phyloP scores from a whole-genome alignment of 1,140 invertebrate genomes.

The Macrocentrus cingulum region DNA sequence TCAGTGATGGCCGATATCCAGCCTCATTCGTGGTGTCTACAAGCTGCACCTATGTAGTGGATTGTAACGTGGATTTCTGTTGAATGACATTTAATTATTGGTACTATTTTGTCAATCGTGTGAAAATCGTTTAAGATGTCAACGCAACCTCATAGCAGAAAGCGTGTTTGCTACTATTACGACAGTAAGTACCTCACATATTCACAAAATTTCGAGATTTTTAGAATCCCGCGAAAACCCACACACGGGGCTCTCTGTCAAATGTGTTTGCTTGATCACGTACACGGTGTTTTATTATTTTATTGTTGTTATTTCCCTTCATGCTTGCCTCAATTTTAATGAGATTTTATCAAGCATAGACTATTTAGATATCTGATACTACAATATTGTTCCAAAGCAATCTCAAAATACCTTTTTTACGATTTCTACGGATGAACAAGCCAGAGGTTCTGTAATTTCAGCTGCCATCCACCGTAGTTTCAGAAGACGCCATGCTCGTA shows the following conservation, averaged over 20 bases:
- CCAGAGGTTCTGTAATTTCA: slow-evolving; percentile 37
- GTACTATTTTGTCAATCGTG: not conserved
- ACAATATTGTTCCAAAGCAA: no score
- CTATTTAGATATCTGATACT: no score
- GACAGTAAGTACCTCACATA: slow-evolving; percentile 81
- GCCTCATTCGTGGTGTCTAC: no score
- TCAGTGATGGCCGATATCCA: no score
- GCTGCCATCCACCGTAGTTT: slow-evolving; percentile 44
- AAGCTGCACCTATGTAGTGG: no score
- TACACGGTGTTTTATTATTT: slow-evolving; percentile 16
- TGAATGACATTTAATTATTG: slow-evolving; percentile 18
- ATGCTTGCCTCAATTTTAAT: no score
- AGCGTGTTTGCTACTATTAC: slow-evolving; percentile 97
- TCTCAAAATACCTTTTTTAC: no score
- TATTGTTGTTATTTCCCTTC: not conserved
- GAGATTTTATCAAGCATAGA: no score
- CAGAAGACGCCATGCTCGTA: slow-evolving; percentile 41
- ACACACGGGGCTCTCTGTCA: slow-evolving; percentile 34
- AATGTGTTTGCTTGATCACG: slow-evolving; percentile 33
- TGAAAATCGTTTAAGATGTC: slow-evolving; percentile 58
- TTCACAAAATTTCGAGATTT: slow-evolving; percentile 22
- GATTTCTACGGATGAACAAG: no score
- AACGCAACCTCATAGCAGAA: slow-evolving; percentile 81
- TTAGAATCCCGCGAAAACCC: slow-evolving; percentile 32
- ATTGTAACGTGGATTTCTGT: no score